These are phyloP conservation scores for Perccottus glenii DNA, from an alignment of 2,113 vertebrate genomes.

Conservation along the genomic window DNA sequence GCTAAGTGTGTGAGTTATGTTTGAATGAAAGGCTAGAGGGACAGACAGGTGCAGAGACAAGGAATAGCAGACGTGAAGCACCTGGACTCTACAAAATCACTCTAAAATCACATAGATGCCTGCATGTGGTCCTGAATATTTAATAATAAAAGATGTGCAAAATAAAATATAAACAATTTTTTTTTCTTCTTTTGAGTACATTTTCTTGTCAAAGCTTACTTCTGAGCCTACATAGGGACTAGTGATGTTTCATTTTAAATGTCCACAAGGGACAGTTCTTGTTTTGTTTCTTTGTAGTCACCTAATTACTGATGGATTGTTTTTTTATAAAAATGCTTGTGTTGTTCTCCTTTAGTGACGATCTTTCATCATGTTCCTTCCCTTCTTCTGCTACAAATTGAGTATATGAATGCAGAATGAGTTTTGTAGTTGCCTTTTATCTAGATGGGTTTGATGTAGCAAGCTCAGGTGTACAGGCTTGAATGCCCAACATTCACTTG, in stretches of 20 bases:
- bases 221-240: no score
- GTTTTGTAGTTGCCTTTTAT: slow-evolving; percentile 36
- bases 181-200: no score
- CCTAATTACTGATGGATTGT: slow-evolving; percentile 14
- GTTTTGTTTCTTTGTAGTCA: slow-evolving; percentile 32
- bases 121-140: neutral
- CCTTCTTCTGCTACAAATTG: slow-evolving; percentile 52
- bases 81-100: slow-evolving; percentile 32
- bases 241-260: no score
- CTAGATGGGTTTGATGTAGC: slow-evolving; percentile 56
- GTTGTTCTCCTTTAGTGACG: slow-evolving; percentile 33
- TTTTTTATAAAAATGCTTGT: slow-evolving; percentile 54
- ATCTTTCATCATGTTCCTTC: slow-evolving; percentile 55
- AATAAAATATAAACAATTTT: no score
- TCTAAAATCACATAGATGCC: slow-evolving; percentile 8
- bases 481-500: slow-evolving; percentile 39
- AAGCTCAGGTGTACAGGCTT: slow-evolving; percentile 52
- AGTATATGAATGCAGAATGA: slow-evolving; percentile 41
- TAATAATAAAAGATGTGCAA: no score
- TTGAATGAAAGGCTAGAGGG: slow-evolving; percentile 30
- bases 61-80: slow-evolving; percentile 23
- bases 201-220: no score
- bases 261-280: neutral
- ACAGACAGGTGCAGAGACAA: slow-evolving; percentile 48
- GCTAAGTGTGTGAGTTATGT: slow-evolving; percentile 24